These are phyloP conservation scores for Nipponacmea schrenckii DNA, from an alignment of 2,888 invertebrate genomes.

Conservation along the genomic window DNA sequence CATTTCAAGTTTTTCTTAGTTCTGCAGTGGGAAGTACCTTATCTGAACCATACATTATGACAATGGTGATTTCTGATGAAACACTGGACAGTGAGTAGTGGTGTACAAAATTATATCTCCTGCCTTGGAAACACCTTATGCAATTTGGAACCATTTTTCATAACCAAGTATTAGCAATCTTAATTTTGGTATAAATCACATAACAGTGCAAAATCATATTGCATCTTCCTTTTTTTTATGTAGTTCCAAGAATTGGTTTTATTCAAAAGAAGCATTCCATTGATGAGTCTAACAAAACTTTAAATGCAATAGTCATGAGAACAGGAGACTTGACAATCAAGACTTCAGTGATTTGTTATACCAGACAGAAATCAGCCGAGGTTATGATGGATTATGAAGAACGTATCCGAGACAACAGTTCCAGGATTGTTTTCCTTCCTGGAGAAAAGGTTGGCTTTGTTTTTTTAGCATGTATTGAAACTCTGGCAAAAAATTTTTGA, in stretches of 20 bases:
- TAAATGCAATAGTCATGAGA: constrained; percentile 60
- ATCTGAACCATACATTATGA: constrained; percentile 48
- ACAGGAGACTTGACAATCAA: constrained; percentile 60
- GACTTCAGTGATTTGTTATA: constrained; percentile 66
- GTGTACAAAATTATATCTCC: neutral
- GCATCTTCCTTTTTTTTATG: constrained; percentile 12
- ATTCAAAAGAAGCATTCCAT: constrained; percentile 48
- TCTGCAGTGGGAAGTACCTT: constrained; percentile 58
- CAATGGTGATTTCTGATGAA: constrained; percentile 52
- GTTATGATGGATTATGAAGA: constrained; percentile 65
- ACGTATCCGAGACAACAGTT: constrained; percentile 55
- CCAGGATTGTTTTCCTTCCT: constrained; percentile 60
- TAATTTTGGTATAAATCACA: too few species aligned
- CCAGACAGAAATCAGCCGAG: constrained; percentile 62
- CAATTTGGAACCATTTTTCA: too few species aligned
- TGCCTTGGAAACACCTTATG: too few species aligned
- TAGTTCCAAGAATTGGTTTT: constrained; percentile 66
- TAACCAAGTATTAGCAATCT: too few species aligned
- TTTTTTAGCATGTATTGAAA: too few species aligned
- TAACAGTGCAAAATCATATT: too few species aligned
- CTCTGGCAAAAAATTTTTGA: neutral
- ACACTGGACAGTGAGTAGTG: constrained; percentile 56
- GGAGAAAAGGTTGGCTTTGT: constrained; percentile 64
- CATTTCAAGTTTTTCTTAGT: constrained; percentile 61
- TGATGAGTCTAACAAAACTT: constrained; percentile 53